phyloP scores from a whole-genome alignment of 2,113 vertebrate species.

The Mungos mungo region DNA sequence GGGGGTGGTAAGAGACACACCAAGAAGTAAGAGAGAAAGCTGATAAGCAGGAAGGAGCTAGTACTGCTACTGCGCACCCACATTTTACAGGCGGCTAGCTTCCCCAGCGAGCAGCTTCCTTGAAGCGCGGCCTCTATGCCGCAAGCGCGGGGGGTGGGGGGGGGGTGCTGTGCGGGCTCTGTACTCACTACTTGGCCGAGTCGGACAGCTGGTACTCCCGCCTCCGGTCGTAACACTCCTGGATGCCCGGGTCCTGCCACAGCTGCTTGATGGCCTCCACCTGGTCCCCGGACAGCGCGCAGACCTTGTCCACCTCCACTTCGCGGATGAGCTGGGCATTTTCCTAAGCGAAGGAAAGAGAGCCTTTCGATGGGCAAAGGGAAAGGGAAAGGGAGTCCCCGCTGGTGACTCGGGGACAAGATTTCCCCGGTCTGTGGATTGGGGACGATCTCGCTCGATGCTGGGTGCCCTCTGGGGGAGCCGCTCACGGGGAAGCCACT shows the following conservation, averaged over 20 bases:
- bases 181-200: constrained; percentile 91
- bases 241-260: constrained; percentile 88
- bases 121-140: not conserved
- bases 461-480: fast-evolving
- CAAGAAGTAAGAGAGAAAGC: not conserved
- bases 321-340: constrained; percentile 85
- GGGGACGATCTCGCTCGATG: not conserved
- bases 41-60: not conserved
- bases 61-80: fast-evolving
- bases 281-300: constrained; percentile 80
- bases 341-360: constrained; percentile 77
- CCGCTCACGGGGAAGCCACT: not conserved
- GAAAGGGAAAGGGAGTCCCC: not conserved
- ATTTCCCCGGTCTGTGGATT: not conserved
- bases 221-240: constrained; percentile 89
- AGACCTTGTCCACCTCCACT: constrained; percentile 89
- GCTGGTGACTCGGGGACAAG: not conserved
- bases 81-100: too few species aligned
- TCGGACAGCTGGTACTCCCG: constrained; percentile 92
- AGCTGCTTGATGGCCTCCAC: constrained; percentile 86
- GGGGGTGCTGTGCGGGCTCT: fast-evolving
- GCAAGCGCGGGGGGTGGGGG: not conserved
- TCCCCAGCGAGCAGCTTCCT: not conserved
- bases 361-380: not conserved
- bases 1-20: not conserved